Evolutionary conservation across 2,888 invertebrate species (phyloP).

Genomic region (Cheiracanthium punctorium): DNA sequence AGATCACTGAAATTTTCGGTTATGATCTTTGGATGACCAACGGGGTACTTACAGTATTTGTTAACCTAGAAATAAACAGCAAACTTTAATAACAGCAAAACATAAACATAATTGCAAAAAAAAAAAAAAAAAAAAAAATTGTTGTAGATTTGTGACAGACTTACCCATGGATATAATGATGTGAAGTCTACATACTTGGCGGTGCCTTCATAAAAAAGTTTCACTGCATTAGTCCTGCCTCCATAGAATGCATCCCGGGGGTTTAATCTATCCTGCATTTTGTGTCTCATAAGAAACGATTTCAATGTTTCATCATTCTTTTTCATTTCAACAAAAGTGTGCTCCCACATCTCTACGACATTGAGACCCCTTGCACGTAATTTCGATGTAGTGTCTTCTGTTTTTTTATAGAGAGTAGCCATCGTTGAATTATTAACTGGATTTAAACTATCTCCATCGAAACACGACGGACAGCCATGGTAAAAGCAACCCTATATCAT

Average conservation of each 20-base stretch:
- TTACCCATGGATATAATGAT: neutral
- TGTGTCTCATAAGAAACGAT: neutral
- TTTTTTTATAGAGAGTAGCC: neutral
- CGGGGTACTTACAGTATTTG: constrained; percentile 68
- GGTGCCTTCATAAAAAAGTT: neutral
- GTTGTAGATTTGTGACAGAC: constrained; percentile 65
- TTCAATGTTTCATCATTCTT: neutral
- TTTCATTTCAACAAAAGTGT: neutral
- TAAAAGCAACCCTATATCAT: neutral
- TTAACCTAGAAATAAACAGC: neutral
- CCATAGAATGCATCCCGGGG: neutral
- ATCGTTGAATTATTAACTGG: neutral
- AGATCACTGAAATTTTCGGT: constrained; percentile 11
- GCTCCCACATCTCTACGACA: neutral
- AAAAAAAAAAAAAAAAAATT: no score
- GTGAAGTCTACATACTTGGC: neutral
- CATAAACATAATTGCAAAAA: no score
- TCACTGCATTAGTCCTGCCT: neutral
- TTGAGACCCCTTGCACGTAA: neutral
- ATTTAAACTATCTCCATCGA: neutral
- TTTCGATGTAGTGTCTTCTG: neutral
- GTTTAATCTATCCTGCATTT: neutral
- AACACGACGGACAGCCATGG: neutral
- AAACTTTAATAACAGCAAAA: no score
- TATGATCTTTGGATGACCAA: constrained; percentile 72